A percentile compares a stretch with the other conserved stretches of the same genome.
These are phyloP conservation scores for Carduelis carduelis DNA, from an alignment of 2,797 vertebrate species.

Conservation along the genomic window DNA sequence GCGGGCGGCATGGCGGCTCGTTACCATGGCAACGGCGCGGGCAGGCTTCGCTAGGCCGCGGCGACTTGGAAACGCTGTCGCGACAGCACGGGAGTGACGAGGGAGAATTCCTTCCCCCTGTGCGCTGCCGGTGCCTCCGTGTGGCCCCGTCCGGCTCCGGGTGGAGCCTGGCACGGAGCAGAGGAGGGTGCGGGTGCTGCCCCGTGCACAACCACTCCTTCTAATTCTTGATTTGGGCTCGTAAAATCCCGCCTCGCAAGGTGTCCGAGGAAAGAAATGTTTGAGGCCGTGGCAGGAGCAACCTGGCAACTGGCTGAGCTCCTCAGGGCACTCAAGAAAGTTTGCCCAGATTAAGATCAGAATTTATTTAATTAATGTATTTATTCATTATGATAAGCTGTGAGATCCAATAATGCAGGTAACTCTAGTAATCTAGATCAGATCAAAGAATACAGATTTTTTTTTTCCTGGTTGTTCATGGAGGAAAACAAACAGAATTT, in stretches of 20 bases:
- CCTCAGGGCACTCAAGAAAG: neutral
- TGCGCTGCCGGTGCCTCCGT: neutral
- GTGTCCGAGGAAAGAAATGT: neutral
- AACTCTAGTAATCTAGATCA: neutral
- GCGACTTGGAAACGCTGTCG: neutral
- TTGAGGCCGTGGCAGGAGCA: neutral
- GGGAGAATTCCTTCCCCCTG: no score
- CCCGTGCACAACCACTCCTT: neutral
- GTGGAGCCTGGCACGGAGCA: fast-evolving
- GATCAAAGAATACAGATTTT: neutral
- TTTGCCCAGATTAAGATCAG: constrained; percentile 38
- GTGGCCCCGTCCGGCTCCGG: fast-evolving
- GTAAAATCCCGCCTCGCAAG: neutral
- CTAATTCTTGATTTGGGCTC: neutral
- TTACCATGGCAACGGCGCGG: fast-evolving
- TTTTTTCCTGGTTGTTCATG: neutral
- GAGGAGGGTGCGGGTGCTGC: neutral
- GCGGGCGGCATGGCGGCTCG: neutral
- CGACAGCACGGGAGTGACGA: neutral
- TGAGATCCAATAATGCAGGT: neutral
- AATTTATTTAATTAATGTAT: constrained; percentile 21
- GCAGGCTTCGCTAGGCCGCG: neutral
- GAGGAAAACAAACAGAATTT: constrained; percentile 26
- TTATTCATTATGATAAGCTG: neutral
- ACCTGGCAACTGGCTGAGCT: neutral